A percentile compares a stretch with the other conserved stretches of the same genome.
These are phyloP conservation scores for Asobara japonica DNA, from an alignment of 1,140 invertebrate species.

Conservation along the genomic window DNA sequence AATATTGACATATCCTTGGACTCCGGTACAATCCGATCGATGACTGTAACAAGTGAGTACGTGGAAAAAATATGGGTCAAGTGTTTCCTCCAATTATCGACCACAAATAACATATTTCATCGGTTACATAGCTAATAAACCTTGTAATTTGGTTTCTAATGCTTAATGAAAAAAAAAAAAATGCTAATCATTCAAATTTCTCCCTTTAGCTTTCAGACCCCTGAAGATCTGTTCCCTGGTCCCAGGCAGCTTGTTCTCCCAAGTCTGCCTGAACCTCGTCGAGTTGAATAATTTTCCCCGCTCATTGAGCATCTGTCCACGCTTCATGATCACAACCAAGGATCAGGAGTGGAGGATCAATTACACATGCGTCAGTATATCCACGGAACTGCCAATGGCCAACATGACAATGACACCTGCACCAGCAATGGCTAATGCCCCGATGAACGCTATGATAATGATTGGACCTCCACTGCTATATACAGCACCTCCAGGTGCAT, in stretches of 20 bases:
- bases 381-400: slow-evolving; percentile 34
- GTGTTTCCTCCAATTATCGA: no score
- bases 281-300: slow-evolving; percentile 47
- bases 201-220: slow-evolving; percentile 44
- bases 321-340: slow-evolving; percentile 45
- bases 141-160: no score
- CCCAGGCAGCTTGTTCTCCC: slow-evolving; percentile 54
- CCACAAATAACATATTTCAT: no score
- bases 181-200: slow-evolving; percentile 13
- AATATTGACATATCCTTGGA: slow-evolving; percentile 48
- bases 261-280: slow-evolving; percentile 50
- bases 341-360: slow-evolving; percentile 49
- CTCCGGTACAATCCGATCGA: slow-evolving; percentile 38
- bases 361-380: slow-evolving; percentile 49
- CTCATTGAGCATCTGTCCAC: slow-evolving; percentile 48
- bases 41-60: slow-evolving; percentile 45
- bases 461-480: neutral
- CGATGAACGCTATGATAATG: neutral
- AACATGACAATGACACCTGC: neutral
- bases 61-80: no score
- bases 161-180: no score
- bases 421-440: neutral
- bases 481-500: neutral
- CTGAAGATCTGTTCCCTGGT: slow-evolving; percentile 48
- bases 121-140: no score